Evolutionary conservation across 2,888 invertebrate species (phyloP), one percentile per base, ranked within the genome.

Genomic region (Gari tellinella): DNA sequence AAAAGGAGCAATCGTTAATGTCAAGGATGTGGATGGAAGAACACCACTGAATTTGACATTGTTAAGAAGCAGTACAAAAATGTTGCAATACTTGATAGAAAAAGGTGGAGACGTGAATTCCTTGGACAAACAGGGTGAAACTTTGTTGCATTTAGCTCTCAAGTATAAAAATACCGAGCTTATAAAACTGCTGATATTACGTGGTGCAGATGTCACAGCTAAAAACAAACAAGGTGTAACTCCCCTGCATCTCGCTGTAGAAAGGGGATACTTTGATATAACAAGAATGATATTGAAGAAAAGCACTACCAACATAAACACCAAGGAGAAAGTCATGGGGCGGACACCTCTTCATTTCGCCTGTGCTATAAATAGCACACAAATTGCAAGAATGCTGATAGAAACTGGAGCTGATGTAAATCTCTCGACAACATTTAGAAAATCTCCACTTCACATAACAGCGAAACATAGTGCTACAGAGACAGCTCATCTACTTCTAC

Each of bases 321-420:
- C 81, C 37, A 86, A 84, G 43, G 86, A 86, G 51, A 83, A 82
- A 49, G 63, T 84, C 19, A 84, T 89, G 82, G 89, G 89, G 21
- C 69, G 88, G 41, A 88, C 88, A 4, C 87, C 89, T 0, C 64
- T 89, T 15, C 86, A 86, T 57, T 62, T 88, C 37, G 86, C 89
- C 12, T 89, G 89, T 80, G 76, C 77, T 17, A 78, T 77, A 46
- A 84, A 80, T 49, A 72, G 72, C 57, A 58, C 77, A 21, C 76
- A 77, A 19, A 74, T 88, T 63, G 85, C 83, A 10, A 74, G 70
- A 57, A 69, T 86, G 52, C 79, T 89, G 37, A 74, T 86, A 48
- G 82, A 83, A 14, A 79, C 81, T 73, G 88, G 87, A n/a, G 87
- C 88, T 10, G 88, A 88, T 52, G 85, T 85, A 19, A 88, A 86